Evolutionary conservation across 2,888 invertebrate genomes (phyloP).

Genomic region (Asteroscopus sphinx): DNA sequence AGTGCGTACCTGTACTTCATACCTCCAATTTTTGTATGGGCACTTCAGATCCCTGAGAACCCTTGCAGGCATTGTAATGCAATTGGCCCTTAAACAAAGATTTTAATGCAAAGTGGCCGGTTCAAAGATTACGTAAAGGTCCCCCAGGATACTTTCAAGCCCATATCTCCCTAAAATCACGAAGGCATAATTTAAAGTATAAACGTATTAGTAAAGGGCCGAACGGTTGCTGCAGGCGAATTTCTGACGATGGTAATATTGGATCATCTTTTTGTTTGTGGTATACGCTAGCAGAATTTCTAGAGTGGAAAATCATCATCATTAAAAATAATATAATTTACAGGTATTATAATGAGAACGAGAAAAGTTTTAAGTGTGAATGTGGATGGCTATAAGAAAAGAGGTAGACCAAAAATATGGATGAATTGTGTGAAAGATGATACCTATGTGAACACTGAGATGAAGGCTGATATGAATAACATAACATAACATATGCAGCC

Average conservation of each 20-base stretch:
- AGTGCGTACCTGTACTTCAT: conserved; percentile 26
- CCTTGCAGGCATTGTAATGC: conserved; percentile 66
- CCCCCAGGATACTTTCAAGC: conserved; percentile 74
- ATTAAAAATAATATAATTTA: no score
- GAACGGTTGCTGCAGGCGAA: conserved; percentile 67
- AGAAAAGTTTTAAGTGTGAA: no score
- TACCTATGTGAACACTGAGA: no score
- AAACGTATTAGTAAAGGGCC: conserved; percentile 77
- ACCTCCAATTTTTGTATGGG: conserved; percentile 43
- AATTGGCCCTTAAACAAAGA: conserved; percentile 75
- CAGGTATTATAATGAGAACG: no score
- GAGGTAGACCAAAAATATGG: no score
- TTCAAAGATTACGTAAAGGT: conserved; percentile 73
- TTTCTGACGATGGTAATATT: conserved; percentile 55
- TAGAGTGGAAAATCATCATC: neutral
- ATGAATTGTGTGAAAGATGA: no score
- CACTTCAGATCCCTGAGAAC: conserved; percentile 40
- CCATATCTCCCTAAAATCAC: conserved; percentile 80
- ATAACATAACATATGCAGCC: no score
- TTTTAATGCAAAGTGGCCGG: conserved; percentile 69
- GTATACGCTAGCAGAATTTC: conserved; percentile 32
- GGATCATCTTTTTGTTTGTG: conserved; percentile 38
- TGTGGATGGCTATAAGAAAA: no score
- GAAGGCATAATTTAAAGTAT: conserved; percentile 77
- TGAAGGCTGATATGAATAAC: no score